Evolutionary conservation across 2,888 invertebrate species (phyloP), one percentile per base, ranked within the genome.

Genomic region (Leptinotarsa tumamoca): DNA sequence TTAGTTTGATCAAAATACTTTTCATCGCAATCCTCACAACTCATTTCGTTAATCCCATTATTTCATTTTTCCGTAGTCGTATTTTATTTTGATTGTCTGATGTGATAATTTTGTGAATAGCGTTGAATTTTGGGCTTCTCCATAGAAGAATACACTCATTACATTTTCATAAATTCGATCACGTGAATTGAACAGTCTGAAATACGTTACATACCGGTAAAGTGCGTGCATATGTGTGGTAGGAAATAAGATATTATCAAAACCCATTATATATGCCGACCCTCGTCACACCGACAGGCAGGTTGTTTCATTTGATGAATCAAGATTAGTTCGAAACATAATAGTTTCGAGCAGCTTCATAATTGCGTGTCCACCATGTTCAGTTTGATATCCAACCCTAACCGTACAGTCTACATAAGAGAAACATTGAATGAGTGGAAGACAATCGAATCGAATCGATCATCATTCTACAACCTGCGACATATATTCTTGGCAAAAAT

Each of bases 251-350:
- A 63, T 63, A 33, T 63, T 63, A 63, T 63, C 63, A 43, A 43
- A 33, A 63, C 63, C 63, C 63, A 63, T 63, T 63, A 63, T 63
- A 63, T n/a, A 63, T 63, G 63, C 63, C 33, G 43, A 63, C 63
- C 63, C 63, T 63, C 63, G 63, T 63, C 63, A 63, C n/a, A 63
- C 63, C 4, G n/a, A 33, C 63, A 10, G 27, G 63, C 63, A 63
- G 63, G 63, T 43, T 63, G 63, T 63, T 33, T n/a, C 43, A 43
- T 63, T 63, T 63, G n/a, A 18, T 63, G 63, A 63, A n/a, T 63
- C 18, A n/a, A 33, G 43, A 63, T 63, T 63, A 63, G 63, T 33
- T 33, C 43, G 7, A 33, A 63, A 33, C 43, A 63, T 63, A 63
- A 33, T 63, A 33, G 63, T 63, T 33, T 63, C 43, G n/a, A 63